phyloP scores from a whole-genome alignment of 2,888 invertebrate genomes.

The Latrodectus elegans region DNA sequence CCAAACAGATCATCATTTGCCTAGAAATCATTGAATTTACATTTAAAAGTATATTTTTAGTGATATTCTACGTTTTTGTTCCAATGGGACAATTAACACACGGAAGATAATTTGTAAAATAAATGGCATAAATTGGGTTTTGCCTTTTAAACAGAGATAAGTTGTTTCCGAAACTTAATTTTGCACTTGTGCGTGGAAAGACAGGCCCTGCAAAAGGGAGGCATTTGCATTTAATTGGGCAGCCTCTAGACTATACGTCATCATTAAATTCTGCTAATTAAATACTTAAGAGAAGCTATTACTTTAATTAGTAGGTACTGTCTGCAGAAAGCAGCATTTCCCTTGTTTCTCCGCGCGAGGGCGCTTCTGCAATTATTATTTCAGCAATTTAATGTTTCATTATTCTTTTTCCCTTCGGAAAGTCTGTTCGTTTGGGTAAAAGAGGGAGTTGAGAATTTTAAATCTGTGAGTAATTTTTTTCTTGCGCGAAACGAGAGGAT shows the following conservation, averaged over 20 bases:
- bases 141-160: slow-evolving; percentile 23
- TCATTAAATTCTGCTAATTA: slow-evolving; percentile 67
- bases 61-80: not conserved
- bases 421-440: slow-evolving; percentile 19
- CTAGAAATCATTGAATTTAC: too few relatives aligned
- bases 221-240: slow-evolving; percentile 67
- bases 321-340: slow-evolving; percentile 31
- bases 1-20: too few relatives aligned
- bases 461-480: slow-evolving; percentile 13
- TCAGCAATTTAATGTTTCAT: slow-evolving; percentile 24
- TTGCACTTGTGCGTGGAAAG: slow-evolving; percentile 24
- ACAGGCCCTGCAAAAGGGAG: slow-evolving; percentile 7
- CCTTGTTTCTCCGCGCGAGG: slow-evolving; percentile 38
- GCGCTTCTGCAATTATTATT: slow-evolving; percentile 43
- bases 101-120: slow-evolving; percentile 10
- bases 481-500: too few relatives aligned
- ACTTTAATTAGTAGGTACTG: slow-evolving; percentile 62
- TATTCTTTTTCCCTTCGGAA: not conserved
- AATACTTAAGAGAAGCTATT: slow-evolving; percentile 66
- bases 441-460: slow-evolving; percentile 19
- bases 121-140: slow-evolving; percentile 23
- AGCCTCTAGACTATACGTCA: slow-evolving; percentile 57
- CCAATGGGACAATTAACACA: slow-evolving; percentile 2
- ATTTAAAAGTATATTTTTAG: not conserved
- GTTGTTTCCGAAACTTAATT: slow-evolving; percentile 32